Evolutionary conservation across 2,113 vertebrate genomes (phyloP).

Genomic region (Gavia stellata): DNA sequence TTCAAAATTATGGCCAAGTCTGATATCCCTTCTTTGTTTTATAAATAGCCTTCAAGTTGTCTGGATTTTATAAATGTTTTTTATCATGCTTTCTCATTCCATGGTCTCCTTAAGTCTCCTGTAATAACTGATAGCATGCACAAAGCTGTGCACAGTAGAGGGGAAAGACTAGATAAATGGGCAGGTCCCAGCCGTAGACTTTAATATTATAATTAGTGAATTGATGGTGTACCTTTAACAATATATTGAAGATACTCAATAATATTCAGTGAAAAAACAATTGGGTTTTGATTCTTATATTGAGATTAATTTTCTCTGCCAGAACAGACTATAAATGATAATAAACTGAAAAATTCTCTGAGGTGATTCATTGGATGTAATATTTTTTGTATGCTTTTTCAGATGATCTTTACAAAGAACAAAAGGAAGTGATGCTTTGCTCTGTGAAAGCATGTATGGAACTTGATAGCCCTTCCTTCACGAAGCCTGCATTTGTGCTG

Average conservation of each 20-base stretch:
- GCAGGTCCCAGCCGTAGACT: background rate
- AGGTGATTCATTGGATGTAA: background rate
- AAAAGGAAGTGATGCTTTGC: slow-evolving; percentile 62
- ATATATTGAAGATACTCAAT: background rate
- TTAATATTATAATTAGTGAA: background rate
- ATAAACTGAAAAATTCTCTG: background rate
- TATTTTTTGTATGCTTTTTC: background rate
- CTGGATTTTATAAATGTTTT: background rate
- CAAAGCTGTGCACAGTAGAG: background rate
- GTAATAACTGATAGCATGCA: background rate
- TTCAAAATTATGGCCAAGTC: background rate
- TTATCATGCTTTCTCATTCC: background rate
- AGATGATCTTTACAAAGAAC: slow-evolving; percentile 9
- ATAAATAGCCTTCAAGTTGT: background rate
- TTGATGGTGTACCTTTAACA: background rate
- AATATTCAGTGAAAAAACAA: background rate
- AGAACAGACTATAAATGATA: background rate
- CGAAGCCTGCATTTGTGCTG: background rate
- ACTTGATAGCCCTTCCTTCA: slow-evolving; percentile 74
- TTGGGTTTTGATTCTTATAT: background rate
- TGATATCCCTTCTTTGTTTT: background rate
- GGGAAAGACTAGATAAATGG: background rate
- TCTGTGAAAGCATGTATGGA: slow-evolving; percentile 78
- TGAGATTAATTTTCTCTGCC: background rate
- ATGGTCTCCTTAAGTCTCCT: background rate